Evolutionary conservation across 2,888 invertebrate genomes (phyloP).

Genomic region (Andrena haemorrhoa): DNA sequence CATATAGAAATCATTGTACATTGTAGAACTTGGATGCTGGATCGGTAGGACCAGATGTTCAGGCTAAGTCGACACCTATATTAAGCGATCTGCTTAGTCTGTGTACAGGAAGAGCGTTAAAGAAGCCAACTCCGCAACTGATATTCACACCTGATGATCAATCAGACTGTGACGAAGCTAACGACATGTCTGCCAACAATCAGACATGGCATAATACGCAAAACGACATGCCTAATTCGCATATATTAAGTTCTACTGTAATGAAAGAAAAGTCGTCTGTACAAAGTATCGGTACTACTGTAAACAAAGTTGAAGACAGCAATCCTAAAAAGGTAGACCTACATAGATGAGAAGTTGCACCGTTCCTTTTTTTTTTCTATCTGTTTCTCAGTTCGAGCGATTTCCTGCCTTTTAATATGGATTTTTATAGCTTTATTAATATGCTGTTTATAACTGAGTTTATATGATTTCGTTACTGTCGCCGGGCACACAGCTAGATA

Average conservation of each 20-base stretch:
- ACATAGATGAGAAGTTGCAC: conserved; percentile 64
- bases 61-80: conserved; percentile 79
- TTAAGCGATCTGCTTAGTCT: conserved; percentile 80
- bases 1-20: conserved; percentile 75
- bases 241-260: conserved; percentile 78
- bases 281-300: conserved; percentile 76
- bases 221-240: conserved; percentile 79
- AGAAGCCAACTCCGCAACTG: conserved; percentile 79
- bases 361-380: conserved; percentile 39
- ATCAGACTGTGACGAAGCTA: conserved; percentile 82
- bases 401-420: conserved; percentile 40
- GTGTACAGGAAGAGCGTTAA: conserved; percentile 77
- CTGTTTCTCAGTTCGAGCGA: conserved; percentile 56
- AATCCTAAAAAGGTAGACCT: conserved; percentile 81
- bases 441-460: conserved; percentile 57
- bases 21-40: conserved; percentile 82
- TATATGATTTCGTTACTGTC: conserved; percentile 47
- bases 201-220: conserved; percentile 80
- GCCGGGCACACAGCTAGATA: conserved; percentile 22
- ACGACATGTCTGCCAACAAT: conserved; percentile 77
- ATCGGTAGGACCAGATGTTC: conserved; percentile 81
- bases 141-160: conserved; percentile 81
- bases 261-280: conserved; percentile 81
- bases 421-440: conserved; percentile 57
- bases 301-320: conserved; percentile 81